Percentiles rank a stretch among this genome's conserved stretches.
phyloP scores from a whole-genome alignment of 2,113 vertebrate genomes.

The Malurus alboscapulatus region DNA sequence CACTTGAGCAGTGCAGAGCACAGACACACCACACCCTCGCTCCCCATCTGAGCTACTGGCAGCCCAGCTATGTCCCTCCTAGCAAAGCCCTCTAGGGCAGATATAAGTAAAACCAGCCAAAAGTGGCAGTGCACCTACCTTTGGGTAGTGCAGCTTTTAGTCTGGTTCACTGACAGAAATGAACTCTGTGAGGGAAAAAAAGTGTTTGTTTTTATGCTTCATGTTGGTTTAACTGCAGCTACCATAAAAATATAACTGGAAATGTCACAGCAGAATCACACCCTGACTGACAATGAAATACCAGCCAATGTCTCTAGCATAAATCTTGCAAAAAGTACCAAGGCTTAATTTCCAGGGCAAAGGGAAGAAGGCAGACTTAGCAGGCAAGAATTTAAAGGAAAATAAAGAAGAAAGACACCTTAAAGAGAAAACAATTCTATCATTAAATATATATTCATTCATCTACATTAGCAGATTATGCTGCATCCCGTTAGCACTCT shows the following conservation, averaged over 20 bases:
- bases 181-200: neutral
- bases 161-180: constrained; percentile 8
- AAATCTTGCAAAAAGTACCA: neutral
- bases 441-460: neutral
- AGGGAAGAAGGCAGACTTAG: neutral
- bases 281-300: constrained; percentile 31
- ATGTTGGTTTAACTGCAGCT: constrained; percentile 25
- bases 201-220: constrained; percentile 13
- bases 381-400: neutral
- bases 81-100: neutral
- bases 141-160: neutral
- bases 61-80: neutral
- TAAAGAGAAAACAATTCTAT: neutral
- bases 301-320: neutral
- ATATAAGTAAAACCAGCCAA: neutral
- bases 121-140: neutral
- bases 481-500: neutral
- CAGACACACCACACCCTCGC: neutral
- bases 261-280: constrained; percentile 47
- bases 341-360: constrained; percentile 36
- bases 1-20: neutral
- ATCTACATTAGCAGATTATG: neutral
- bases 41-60: neutral
- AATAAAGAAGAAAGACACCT: neutral
- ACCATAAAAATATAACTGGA: constrained; percentile 37